Percentiles rank a stretch among this genome's conserved stretches.
phyloP scores from a whole-genome alignment of 2,797 vertebrate genomes.

The Brotogeris chrysoptera region DNA sequence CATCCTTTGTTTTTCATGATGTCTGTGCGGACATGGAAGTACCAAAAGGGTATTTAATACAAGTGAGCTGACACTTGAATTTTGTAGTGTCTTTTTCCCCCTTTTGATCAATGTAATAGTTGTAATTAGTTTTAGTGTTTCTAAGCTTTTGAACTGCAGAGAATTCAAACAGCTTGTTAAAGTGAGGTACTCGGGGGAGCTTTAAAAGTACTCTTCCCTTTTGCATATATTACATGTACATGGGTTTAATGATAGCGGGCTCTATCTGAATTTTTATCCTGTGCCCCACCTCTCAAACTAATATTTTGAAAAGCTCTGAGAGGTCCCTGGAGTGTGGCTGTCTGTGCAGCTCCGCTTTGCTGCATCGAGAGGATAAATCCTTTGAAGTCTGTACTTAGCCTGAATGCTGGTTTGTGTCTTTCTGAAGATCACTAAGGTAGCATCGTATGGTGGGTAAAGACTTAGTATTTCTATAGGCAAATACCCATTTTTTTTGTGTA shows the following conservation, averaged over 20 bases:
- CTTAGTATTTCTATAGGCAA: not conserved
- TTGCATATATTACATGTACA: not conserved
- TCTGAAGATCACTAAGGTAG: not conserved
- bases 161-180: constrained; percentile 45
- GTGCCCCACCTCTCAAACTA: constrained; percentile 51
- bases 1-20: not conserved
- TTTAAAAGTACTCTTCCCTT: constrained; percentile 30
- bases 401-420: not conserved
- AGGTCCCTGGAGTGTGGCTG: constrained; percentile 29
- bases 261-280: not conserved
- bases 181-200: constrained; percentile 5
- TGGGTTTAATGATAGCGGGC: not conserved
- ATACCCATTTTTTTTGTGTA: not conserved
- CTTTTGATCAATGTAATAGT: constrained; percentile 58
- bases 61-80: not conserved
- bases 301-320: constrained; percentile 47
- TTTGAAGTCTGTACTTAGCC: constrained; percentile 58
- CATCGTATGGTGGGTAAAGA: not conserved
- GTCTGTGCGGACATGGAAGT: not conserved
- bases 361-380: constrained; percentile 39
- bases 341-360: constrained; percentile 1
- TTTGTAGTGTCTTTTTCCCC: not conserved
- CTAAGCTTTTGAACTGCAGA: constrained; percentile 49
- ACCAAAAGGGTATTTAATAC: not conserved
- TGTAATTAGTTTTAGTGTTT: constrained; percentile 58